phyloP scores from a whole-genome alignment of 2,888 invertebrate species.

The Aphodius sticticus region DNA sequence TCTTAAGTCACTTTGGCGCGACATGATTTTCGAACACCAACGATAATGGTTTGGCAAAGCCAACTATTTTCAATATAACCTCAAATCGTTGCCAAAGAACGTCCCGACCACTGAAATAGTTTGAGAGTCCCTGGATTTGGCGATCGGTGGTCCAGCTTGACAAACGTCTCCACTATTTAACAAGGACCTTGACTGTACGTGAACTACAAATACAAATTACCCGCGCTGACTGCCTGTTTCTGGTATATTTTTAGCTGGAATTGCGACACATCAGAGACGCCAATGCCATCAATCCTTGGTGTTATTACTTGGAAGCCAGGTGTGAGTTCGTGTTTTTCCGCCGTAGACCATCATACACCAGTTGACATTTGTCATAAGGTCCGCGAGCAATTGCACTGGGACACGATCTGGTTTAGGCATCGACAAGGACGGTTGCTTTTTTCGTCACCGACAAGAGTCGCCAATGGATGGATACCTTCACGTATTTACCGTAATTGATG shows the following conservation, averaged over 20 bases:
- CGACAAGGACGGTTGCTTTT: conserved; percentile 35
- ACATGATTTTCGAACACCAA: too few species aligned
- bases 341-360: neutral
- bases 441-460: conserved; percentile 9
- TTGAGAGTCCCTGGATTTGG: neutral
- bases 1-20: too few species aligned
- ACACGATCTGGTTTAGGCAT: conserved; percentile 35
- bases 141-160: neutral
- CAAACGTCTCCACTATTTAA: neutral
- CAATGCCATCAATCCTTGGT: conserved; percentile 4
- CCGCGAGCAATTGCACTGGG: conserved; percentile 5
- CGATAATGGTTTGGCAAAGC: too few species aligned
- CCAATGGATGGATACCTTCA: neutral
- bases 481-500: conserved; percentile 4
- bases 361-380: conserved; percentile 33
- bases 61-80: too few species aligned
- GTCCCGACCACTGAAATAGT: neutral
- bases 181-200: neutral
- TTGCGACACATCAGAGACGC: neutral
- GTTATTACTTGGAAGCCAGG: neutral
- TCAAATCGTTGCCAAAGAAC: too few species aligned
- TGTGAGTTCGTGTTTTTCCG: conserved; percentile 4
- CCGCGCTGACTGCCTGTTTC: neutral
- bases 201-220: neutral
- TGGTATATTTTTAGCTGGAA: neutral